phyloP scores from a whole-genome alignment of 37 sponge, comb jelly and placozoan genomes.

The Chondrosia reniformis region DNA sequence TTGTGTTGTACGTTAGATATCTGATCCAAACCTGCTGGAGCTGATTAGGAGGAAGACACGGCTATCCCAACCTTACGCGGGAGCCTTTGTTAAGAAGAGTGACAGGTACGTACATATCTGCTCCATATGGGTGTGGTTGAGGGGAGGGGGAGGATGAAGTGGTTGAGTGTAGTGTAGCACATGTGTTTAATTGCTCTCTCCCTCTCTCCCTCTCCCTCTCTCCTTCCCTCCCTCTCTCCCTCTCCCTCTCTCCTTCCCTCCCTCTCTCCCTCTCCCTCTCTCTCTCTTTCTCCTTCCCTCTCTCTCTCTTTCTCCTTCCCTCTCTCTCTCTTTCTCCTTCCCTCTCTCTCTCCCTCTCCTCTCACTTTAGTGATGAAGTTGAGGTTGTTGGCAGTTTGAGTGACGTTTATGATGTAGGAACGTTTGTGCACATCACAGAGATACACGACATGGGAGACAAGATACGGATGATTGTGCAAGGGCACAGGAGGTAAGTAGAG shows the following conservation, averaged over 20 bases:
- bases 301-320: no score
- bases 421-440: constrained; percentile 88
- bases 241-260: no score
- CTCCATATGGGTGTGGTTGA: no score
- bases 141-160: no score
- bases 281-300: no score
- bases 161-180: no score
- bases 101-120: constrained; percentile 73
- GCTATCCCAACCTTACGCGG: constrained; percentile 80
- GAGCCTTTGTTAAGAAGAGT: constrained; percentile 89
- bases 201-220: no score
- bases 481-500: constrained; percentile 62
- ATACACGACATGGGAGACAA: constrained; percentile 68
- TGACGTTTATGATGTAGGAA: constrained; percentile 80
- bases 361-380: constrained; percentile 56
- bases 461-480: constrained; percentile 81
- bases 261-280: no score
- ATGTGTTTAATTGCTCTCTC: no score
- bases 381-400: constrained; percentile 49
- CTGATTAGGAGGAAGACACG: constrained; percentile 58
- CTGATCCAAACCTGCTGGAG: constrained; percentile 68
- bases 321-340: no score
- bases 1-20: constrained; percentile 38
- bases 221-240: no score
- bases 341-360: no score